phyloP scores from a whole-genome alignment of 2,113 vertebrate genomes.

The Electrona antarctica region DNA sequence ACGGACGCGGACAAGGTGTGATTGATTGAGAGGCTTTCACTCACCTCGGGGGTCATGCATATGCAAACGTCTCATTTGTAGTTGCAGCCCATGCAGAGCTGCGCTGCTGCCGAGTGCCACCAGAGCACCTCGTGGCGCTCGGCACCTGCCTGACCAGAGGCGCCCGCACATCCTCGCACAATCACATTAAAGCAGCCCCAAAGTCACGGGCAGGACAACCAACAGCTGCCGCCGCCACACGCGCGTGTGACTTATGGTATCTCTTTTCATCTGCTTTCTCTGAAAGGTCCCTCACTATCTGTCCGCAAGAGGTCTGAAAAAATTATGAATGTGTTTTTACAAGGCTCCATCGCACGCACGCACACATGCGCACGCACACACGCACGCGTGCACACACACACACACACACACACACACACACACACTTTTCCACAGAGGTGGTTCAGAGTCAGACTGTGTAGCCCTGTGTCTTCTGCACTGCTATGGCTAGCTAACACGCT shows the following conservation, averaged over 20 bases:
- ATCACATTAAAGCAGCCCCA: slow-evolving; percentile 73
- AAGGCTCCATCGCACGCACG: slow-evolving; percentile 57
- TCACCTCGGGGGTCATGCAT: slow-evolving; percentile 66
- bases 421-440: neutral
- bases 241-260: slow-evolving; percentile 49
- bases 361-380: slow-evolving; percentile 36
- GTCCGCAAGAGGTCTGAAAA: slow-evolving; percentile 47
- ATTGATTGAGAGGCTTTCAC: slow-evolving; percentile 73
- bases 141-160: slow-evolving; percentile 52
- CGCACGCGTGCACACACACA: slow-evolving; percentile 57
- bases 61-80: slow-evolving; percentile 78
- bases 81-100: slow-evolving; percentile 42
- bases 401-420: too few species aligned
- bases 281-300: slow-evolving; percentile 44
- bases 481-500: too few species aligned
- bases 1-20: slow-evolving; percentile 46
- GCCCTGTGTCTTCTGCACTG: too few species aligned
- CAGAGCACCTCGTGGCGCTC: slow-evolving; percentile 51
- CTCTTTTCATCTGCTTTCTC: slow-evolving; percentile 46
- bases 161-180: slow-evolving; percentile 58
- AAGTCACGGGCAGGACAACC: slow-evolving; percentile 65
- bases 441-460: neutral
- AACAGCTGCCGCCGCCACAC: slow-evolving; percentile 55
- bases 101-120: slow-evolving; percentile 42
- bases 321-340: neutral